Evolutionary conservation across 2,888 invertebrate species (phyloP).

Genomic region (Drosophila mimetica): DNA sequence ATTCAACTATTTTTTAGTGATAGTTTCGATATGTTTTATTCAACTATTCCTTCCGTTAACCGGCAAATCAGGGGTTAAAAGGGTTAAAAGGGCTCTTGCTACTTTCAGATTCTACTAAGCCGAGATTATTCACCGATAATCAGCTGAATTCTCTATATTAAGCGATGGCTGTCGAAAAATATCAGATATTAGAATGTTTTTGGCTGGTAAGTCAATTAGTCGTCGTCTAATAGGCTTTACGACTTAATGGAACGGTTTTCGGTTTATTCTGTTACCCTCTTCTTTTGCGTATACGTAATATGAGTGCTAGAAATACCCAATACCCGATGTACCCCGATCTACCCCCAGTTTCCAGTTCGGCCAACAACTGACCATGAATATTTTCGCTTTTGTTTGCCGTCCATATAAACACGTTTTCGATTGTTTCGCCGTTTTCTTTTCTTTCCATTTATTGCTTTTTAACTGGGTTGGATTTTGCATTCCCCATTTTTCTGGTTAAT

Average conservation of each 20-base stretch:
- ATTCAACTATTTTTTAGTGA: too few relatives aligned
- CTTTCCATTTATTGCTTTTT: slow-evolving; percentile 24
- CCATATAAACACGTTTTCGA: slow-evolving; percentile 46
- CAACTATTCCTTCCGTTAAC: background rate
- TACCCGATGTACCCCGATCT: background rate
- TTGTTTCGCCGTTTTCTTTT: slow-evolving; percentile 36
- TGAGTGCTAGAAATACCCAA: slow-evolving; percentile 16
- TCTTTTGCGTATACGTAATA: slow-evolving; percentile 53
- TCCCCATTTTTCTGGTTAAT: slow-evolving; percentile 21
- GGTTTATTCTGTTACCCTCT: slow-evolving; percentile 36
- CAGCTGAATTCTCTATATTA: background rate
- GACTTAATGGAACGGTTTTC: slow-evolving; percentile 17
- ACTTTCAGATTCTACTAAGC: background rate
- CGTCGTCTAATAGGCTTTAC: slow-evolving; percentile 57
- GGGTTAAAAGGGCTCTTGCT: slow-evolving; percentile 5
- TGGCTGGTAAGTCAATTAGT: slow-evolving; percentile 38
- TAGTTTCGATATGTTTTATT: background rate
- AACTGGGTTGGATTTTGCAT: slow-evolving; percentile 39
- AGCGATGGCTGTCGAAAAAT: background rate
- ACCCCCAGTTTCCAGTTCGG: background rate
- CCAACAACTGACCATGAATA: slow-evolving; percentile 55
- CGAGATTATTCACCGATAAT: background rate
- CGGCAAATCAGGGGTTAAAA: background rate
- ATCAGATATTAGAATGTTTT: slow-evolving; percentile 14
- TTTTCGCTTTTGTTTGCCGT: slow-evolving; percentile 34